Conservation (phyloP, 2,888 invertebrate genomes). For the Tinea semifulvella region DNA sequence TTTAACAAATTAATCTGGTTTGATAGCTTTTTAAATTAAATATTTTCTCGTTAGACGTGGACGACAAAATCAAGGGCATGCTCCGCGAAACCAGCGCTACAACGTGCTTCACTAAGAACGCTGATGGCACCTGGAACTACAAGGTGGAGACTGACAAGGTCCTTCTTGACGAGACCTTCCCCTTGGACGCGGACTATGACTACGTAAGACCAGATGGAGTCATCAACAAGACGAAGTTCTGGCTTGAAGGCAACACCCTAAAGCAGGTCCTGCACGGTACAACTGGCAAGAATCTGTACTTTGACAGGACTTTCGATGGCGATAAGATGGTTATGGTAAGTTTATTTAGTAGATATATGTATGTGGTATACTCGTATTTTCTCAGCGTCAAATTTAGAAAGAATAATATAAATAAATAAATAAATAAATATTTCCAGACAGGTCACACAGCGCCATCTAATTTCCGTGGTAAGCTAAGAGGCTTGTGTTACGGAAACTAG, state of each 20-base stretch:
- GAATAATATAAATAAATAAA: too few species aligned
- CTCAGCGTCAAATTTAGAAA: too few species aligned
- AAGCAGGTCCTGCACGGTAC: conserved; percentile 17
- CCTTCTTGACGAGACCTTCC: conserved; percentile 18
- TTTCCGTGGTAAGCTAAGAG: too few species aligned
- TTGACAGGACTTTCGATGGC: conserved; percentile 18
- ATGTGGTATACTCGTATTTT: too few species aligned
- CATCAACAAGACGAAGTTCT: conserved; percentile 15
- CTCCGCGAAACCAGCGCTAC: conserved; percentile 15
- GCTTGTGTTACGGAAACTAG: too few species aligned
- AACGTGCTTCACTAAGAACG: conserved; percentile 19
- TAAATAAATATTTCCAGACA: too few species aligned
- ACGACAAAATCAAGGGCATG: conserved; percentile 13
- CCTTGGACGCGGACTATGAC: conserved; percentile 15
- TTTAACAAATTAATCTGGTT: too few species aligned
- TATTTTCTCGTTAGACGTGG: conserved; percentile 8
- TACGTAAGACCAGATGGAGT: conserved; percentile 19
- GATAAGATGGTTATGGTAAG: conserved; percentile 18
- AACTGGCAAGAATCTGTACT: conserved; percentile 15
- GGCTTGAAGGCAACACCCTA: conserved; percentile 18
- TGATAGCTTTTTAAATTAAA: too few species aligned
- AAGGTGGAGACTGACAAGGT: conserved; percentile 12
- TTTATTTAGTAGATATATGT: too few species aligned
- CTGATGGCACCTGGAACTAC: conserved; percentile 19
- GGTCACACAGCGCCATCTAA: too few species aligned